phyloP scores from a whole-genome alignment of 2,797 vertebrate genomes.

The Sebastes diploproa region DNA sequence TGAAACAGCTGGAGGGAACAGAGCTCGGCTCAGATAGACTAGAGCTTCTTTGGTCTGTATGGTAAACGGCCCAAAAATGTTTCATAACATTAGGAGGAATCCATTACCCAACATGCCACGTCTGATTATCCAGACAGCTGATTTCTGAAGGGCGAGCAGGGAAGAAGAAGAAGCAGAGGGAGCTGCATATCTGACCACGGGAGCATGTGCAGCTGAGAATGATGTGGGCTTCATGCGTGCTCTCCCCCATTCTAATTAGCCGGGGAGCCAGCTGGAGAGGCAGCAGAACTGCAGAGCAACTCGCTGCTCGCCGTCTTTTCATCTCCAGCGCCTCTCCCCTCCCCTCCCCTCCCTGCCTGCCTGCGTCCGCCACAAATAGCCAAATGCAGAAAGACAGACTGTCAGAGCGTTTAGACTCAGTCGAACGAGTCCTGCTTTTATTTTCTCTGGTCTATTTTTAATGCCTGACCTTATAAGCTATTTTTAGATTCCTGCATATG shows the following conservation, averaged over 20 bases:
- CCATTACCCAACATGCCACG: conserved; percentile 58
- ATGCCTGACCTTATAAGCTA: conserved; percentile 64
- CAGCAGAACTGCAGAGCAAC: conserved; percentile 70
- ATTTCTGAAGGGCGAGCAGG: conserved; percentile 40
- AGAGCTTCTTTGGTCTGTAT: conserved; percentile 21
- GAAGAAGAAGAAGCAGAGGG: conserved; percentile 5
- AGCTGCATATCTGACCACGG: conserved; percentile 50
- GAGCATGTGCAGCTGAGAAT: conserved; percentile 51
- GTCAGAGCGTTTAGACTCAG: conserved; percentile 79
- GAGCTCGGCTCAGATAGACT: conserved; percentile 1
- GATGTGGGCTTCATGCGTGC: conserved; percentile 53
- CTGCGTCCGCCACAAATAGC: conserved; percentile 70
- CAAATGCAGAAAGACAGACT: conserved; percentile 78
- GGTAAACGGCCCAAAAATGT: conserved; percentile 53
- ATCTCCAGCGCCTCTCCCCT: conserved; percentile 59
- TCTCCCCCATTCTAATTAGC: conserved; percentile 73
- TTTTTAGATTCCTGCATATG: conserved; percentile 78
- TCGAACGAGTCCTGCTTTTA: conserved; percentile 69
- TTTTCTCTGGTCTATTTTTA: conserved; percentile 79
- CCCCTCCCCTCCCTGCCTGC: conserved; percentile 35
- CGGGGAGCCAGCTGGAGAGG: conserved; percentile 69
- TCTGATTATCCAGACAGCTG: conserved; percentile 64
- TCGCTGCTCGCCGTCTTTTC: conserved; percentile 66
- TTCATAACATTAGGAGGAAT: conserved; percentile 52
- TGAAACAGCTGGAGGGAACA: conserved; percentile 54